These are phyloP conservation scores for Gila orcuttii DNA, from an alignment of 2,113 vertebrate genomes.

Conservation along the genomic window DNA sequence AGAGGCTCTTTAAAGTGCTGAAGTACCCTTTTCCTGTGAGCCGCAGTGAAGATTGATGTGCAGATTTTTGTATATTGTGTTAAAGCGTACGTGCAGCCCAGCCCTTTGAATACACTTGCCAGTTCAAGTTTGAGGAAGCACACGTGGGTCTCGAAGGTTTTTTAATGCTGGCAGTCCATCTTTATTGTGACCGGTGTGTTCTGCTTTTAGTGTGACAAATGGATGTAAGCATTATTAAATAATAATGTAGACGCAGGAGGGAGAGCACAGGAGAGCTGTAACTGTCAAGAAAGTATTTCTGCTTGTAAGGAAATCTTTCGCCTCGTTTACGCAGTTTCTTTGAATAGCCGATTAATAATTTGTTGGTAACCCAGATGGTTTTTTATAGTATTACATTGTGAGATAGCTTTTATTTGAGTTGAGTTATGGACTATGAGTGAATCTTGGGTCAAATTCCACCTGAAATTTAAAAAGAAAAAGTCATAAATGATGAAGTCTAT, in stretches of 20 bases:
- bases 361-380: not conserved
- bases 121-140: slow-evolving; percentile 9
- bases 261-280: not conserved
- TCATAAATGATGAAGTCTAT: too few relatives aligned
- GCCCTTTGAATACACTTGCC: not conserved
- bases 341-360: slow-evolving; percentile 6
- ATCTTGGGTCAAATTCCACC: not conserved
- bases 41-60: slow-evolving; percentile 16
- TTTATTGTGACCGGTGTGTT: slow-evolving; percentile 13
- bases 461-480: not conserved
- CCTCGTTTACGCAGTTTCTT: slow-evolving; percentile 21
- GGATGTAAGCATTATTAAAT: slow-evolving; percentile 32
- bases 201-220: slow-evolving; percentile 37
- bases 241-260: slow-evolving; percentile 18
- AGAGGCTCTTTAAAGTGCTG: not conserved
- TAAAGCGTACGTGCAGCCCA: not conserved
- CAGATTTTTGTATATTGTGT: slow-evolving; percentile 15
- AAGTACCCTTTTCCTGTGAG: slow-evolving; percentile 26
- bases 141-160: not conserved
- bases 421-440: not conserved
- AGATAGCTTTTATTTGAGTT: not conserved
- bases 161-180: slow-evolving; percentile 13
- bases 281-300: slow-evolving; percentile 17
- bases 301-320: slow-evolving; percentile 18
- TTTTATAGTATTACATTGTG: not conserved